phyloP scores from a whole-genome alignment of 2,888 invertebrate species.

The Euplexia lucipara region DNA sequence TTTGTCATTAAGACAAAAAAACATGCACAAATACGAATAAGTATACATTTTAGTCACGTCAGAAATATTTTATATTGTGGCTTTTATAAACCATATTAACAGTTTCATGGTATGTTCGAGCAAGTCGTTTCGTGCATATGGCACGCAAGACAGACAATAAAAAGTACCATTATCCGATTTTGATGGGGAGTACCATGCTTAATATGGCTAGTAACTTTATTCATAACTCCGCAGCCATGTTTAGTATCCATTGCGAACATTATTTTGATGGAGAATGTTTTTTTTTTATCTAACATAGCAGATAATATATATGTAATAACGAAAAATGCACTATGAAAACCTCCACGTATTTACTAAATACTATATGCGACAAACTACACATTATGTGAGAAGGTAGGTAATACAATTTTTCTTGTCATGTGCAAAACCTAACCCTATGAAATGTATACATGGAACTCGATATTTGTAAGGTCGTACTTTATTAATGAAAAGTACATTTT shows the following conservation, averaged over 20 bases:
- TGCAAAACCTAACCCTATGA: too few species aligned
- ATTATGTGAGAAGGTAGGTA: too few species aligned
- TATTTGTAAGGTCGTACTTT: too few species aligned
- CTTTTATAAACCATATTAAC: slow-evolving; percentile 23
- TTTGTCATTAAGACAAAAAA: too few species aligned
- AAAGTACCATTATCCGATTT: slow-evolving; percentile 44
- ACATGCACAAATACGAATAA: too few species aligned
- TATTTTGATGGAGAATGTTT: neutral
- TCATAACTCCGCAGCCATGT: slow-evolving; percentile 12
- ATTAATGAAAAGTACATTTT: too few species aligned
- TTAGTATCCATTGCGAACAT: neutral
- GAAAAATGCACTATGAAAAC: neutral
- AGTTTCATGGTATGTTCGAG: slow-evolving; percentile 39
- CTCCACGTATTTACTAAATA: too few species aligned
- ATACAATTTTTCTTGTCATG: too few species aligned
- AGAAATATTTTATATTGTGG: slow-evolving; percentile 27
- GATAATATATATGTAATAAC: neutral
- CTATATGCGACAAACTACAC: too few species aligned
- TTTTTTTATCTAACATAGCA: neutral
- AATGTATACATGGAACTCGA: too few species aligned
- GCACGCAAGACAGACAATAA: slow-evolving; percentile 21
- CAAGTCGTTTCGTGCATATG: slow-evolving; percentile 47
- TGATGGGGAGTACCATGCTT: slow-evolving; percentile 30
- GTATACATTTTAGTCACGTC: slow-evolving; percentile 1
- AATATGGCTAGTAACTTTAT: slow-evolving; percentile 21